Base-by-base conservation (phyloP, 2,888 invertebrate genomes). In the Tanaodytes sp. region DNA sequence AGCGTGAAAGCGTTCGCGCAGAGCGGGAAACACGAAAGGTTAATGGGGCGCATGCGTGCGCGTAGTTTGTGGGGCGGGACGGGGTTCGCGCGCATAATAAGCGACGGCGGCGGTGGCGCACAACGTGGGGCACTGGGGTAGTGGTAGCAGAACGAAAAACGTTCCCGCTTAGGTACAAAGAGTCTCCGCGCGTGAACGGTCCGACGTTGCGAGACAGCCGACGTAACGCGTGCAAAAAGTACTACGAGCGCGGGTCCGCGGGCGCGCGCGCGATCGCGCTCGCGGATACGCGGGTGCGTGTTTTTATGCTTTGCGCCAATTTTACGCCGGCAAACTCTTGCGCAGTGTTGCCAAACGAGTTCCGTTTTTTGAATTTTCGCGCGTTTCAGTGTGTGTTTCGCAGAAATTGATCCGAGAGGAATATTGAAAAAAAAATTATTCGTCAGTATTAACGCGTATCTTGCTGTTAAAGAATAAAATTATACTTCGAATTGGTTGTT, bases 101-200 rank as follows among this genome's bases (percentile, higher is more conserved):
- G 46, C 46, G 45, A 45, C 52, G 46, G 37, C 19, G 46, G 71
- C 66, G 31, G 75, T 68, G 54, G 58, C 40, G 71, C 71, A 68
- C 57, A 79, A 80, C 79, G 76, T 75, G 79, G 77, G 80, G 77
- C 75, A 79, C 75, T 80, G 76, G 80, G 80, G 77, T 78, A 82
- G 80, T 77, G 76, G 80, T 80, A 51, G 64, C 65, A 73, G 74
- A 70, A 74, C 74, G 72, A 58, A 74, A 71, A 75, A 76, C 71
- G 72, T 52, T 67, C 63, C 71, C 51, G 59, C 49, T 55, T 62
- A 58, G 67, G 55, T 64, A 59, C 46, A 69, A 49, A 69, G 69
- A 46, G 71, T 58, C 52, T 40, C 45, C 51, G 54, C 54, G 59
- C 73, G 62, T 49, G 59, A 57, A 69, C 71, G 71, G 76, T 75